phyloP scores from a whole-genome alignment of 2,113 vertebrate species.

The Pipa parva region DNA sequence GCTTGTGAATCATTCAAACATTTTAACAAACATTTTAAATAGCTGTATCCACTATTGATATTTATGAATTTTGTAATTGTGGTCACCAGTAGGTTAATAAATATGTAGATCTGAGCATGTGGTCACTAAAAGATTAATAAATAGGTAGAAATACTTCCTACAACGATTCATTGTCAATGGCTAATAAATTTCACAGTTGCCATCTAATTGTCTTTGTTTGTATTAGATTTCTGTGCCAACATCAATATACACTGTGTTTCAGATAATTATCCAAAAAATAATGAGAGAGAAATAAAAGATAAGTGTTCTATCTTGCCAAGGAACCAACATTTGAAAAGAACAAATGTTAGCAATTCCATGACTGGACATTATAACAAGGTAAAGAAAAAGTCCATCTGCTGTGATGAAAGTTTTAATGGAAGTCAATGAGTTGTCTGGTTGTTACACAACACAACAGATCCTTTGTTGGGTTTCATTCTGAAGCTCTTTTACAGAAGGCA shows the following conservation, averaged over 20 bases:
- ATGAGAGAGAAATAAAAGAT: neutral
- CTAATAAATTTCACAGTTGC: neutral
- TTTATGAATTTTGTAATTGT: no score
- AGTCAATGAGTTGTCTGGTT: neutral
- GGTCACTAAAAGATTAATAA: no score
- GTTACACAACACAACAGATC: slow-evolving; percentile 3
- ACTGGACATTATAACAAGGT: slow-evolving; percentile 2
- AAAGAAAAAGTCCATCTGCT: slow-evolving; percentile 13
- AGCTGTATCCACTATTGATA: no score
- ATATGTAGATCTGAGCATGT: no score
- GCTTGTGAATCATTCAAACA: no score
- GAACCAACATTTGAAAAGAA: slow-evolving; percentile 6
- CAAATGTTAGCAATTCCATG: slow-evolving; percentile 3
- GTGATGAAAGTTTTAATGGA: slow-evolving; percentile 2
- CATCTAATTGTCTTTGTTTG: neutral
- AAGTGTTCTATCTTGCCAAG: slow-evolving; percentile 8
- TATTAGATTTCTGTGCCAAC: neutral
- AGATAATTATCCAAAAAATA: slow-evolving; percentile 1
- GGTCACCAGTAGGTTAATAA: no score
- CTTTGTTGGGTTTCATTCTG: neutral
- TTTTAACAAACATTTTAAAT: no score
- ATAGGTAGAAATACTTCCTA: no score
- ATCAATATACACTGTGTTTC: slow-evolving; percentile 10
- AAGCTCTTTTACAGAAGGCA: neutral
- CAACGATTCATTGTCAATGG: neutral